Conservation (phyloP, 2,888 invertebrate genomes). For the Ophonus ardosiacus region DNA sequence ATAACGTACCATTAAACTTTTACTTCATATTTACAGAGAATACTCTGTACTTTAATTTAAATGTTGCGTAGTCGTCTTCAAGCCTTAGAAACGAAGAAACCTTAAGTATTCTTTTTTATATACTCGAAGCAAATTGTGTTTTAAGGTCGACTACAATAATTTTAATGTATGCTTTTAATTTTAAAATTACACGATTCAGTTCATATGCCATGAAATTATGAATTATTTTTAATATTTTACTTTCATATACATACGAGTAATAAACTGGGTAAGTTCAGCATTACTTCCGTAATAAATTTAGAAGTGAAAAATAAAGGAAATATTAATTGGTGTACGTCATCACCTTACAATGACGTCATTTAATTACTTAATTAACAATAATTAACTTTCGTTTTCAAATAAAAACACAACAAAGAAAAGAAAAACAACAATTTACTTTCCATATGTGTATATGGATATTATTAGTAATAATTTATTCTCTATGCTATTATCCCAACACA, state of each 20-base stretch:
- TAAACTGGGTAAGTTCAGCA: not conserved
- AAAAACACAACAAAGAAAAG: not conserved
- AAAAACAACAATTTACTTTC: not conserved
- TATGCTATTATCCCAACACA: too few relatives aligned
- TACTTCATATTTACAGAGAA: too few relatives aligned
- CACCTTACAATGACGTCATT: not conserved
- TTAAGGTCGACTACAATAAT: too few relatives aligned
- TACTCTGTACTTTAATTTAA: too few relatives aligned
- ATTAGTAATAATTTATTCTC: too few relatives aligned
- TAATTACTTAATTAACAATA: not conserved
- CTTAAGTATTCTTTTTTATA: too few relatives aligned
- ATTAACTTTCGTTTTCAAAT: not conserved
- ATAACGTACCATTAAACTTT: too few relatives aligned
- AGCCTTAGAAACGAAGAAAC: too few relatives aligned
- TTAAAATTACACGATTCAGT: not conserved
- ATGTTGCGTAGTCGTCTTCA: too few relatives aligned
- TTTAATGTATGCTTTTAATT: too few relatives aligned
- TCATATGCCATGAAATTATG: not conserved
- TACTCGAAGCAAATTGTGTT: too few relatives aligned
- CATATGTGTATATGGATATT: not conserved
- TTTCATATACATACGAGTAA: not conserved
- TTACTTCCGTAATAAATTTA: not conserved
- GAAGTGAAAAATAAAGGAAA: not conserved
- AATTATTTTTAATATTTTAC: not conserved
- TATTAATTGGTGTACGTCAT: not conserved